Percentiles rank a stretch among this genome's conserved stretches.
phyloP scores from a whole-genome alignment of 2,113 vertebrate genomes.

The Nothoprocta pentlandii region DNA sequence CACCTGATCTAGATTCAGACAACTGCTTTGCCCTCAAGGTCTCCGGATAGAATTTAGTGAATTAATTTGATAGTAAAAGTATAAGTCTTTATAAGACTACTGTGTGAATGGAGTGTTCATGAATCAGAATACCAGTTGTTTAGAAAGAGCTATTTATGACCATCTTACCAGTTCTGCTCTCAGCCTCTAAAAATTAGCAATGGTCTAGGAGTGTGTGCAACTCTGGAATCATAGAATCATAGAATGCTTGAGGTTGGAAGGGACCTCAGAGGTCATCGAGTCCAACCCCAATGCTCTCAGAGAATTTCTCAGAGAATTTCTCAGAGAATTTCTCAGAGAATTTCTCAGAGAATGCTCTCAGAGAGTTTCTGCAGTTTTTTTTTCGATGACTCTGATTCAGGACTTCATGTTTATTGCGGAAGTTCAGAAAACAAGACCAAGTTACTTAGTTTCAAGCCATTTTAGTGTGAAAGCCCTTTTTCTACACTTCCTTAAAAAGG shows the following conservation, averaged over 20 bases:
- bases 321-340: too few species aligned
- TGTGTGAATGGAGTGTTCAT: neutral
- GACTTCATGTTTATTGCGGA: neutral
- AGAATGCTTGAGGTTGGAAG: too few species aligned
- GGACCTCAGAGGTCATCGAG: too few species aligned
- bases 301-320: too few species aligned
- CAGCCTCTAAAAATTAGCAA: constrained; percentile 53
- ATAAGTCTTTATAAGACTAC: neutral
- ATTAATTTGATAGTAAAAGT: constrained; percentile 36
- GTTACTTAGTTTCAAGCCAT: neutral
- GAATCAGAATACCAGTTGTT: neutral
- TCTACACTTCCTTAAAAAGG: constrained; percentile 20
- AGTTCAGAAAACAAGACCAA: neutral
- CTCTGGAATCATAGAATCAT: too few species aligned
- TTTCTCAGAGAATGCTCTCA: too few species aligned
- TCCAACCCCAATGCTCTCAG: too few species aligned
- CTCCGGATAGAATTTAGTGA: constrained; percentile 2
- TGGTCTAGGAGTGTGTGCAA: constrained; percentile 10
- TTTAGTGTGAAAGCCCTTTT: neutral
- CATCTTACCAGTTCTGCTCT: constrained; percentile 38
- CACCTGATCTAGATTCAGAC: neutral
- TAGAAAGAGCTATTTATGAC: constrained; percentile 42
- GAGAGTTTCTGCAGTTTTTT: neutral
- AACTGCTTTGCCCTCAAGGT: constrained; percentile 19
- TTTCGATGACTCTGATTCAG: constrained; percentile 25